A percentile compares a stretch with the other conserved stretches of the same genome.
phyloP scores from a whole-genome alignment of 1,140 invertebrate genomes.

The Hyles vespertilio region DNA sequence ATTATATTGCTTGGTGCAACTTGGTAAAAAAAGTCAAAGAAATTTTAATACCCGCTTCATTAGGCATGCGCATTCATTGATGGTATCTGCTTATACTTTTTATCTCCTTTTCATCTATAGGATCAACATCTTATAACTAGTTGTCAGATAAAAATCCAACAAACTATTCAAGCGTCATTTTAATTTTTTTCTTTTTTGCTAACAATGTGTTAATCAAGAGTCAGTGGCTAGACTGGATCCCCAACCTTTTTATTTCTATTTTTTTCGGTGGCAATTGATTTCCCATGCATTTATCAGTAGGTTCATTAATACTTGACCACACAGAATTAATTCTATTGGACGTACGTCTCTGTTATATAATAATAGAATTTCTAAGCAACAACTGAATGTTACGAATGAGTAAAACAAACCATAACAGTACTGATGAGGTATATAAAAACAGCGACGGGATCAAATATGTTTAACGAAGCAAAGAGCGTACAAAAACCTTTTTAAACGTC shows the following conservation, averaged over 20 bases:
- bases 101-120: neutral
- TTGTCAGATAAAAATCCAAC: conserved; percentile 2
- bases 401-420: too few species aligned
- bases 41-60: conserved; percentile 2
- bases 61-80: conserved; percentile 10
- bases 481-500: too few species aligned
- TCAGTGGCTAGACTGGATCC: neutral
- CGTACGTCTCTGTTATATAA: too few species aligned
- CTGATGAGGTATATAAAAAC: too few species aligned
- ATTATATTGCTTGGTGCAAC: too few species aligned
- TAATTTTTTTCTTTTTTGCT: conserved; percentile 3
- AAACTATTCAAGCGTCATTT: conserved; percentile 1
- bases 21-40: neutral
- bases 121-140: conserved; percentile 7
- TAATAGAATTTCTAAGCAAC: too few species aligned
- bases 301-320: neutral
- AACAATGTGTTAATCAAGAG: neutral
- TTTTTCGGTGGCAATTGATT: conserved; percentile 3
- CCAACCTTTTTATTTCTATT: neutral
- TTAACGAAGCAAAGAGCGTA: too few species aligned
- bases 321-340: too few species aligned
- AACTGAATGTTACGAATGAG: too few species aligned
- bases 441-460: too few species aligned
- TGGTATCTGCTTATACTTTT: conserved; percentile 1
- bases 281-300: conserved; percentile 2